Percentiles rank a stretch among this genome's conserved stretches.
Evolutionary conservation across 2,113 vertebrate genomes (phyloP).

Genomic region (Cryptotis parvus): DNA sequence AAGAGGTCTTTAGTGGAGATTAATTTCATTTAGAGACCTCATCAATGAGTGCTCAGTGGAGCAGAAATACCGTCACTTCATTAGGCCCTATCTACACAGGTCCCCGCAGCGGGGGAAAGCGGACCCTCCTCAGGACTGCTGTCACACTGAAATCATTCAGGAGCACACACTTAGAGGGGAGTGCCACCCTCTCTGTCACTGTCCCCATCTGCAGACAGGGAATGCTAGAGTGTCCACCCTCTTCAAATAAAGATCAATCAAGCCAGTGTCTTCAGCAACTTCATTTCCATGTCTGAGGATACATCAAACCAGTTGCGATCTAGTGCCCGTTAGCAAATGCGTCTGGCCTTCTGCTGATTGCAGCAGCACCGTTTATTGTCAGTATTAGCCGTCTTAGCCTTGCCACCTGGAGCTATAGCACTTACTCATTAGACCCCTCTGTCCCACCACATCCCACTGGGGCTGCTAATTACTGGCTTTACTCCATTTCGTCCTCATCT

Average conservation of each 20-base stretch:
- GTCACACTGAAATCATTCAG: not conserved
- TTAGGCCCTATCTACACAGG: not conserved
- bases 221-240: not conserved
- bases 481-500: conserved; percentile 90
- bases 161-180: not conserved
- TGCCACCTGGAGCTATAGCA: conserved; percentile 88
- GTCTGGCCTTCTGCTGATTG: conserved; percentile 83
- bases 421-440: conserved; percentile 87
- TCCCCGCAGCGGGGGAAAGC: not conserved
- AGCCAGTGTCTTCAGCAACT: conserved; percentile 51
- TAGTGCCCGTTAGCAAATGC: conserved; percentile 81
- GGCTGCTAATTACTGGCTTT: conserved; percentile 91
- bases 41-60: not conserved
- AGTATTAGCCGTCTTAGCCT: conserved; percentile 82
- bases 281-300: conserved; percentile 76
- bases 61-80: not conserved
- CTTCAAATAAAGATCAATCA: conserved; percentile 61
- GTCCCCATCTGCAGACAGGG: not conserved
- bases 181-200: conserved; percentile 1
- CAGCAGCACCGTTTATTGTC: conserved; percentile 78
- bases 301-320: conserved; percentile 73
- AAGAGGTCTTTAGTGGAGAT: conserved; percentile 64
- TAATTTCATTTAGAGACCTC: conserved; percentile 42
- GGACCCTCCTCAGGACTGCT: not conserved
- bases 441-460: conserved; percentile 88